A percentile compares a stretch with the other conserved stretches of the same genome.
Evolutionary conservation across 1,140 invertebrate species (phyloP).

Genomic region (Brachionus rotundiformis): DNA sequence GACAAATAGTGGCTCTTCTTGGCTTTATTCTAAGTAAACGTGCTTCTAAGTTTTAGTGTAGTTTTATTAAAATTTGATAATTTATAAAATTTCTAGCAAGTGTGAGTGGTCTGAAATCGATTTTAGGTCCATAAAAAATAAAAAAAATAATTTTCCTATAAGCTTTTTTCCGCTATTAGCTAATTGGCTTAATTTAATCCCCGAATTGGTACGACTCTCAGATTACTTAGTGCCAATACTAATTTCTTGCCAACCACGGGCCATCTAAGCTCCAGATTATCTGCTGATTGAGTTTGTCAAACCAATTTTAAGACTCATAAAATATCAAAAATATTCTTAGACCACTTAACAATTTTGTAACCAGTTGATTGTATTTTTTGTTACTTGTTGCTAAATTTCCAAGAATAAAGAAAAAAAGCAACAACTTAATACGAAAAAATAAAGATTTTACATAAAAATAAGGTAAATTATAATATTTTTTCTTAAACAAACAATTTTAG

Average conservation of each 20-base stretch:
- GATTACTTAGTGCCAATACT: not conserved
- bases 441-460: not conserved
- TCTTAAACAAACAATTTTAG: constrained; percentile 3
- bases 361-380: not conserved
- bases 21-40: not conserved
- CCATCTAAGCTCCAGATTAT: not conserved
- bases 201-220: not conserved
- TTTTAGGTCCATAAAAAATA: not conserved
- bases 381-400: not conserved
- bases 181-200: not conserved
- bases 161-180: not conserved
- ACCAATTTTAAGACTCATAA: too few relatives aligned
- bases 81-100: not conserved
- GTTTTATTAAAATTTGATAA: not conserved
- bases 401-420: too few relatives aligned
- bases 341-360: not conserved
- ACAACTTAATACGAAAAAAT: not conserved
- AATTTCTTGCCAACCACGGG: not conserved
- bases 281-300: not conserved
- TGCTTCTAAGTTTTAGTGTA: not conserved
- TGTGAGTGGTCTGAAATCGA: not conserved
- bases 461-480: constrained; percentile 1
- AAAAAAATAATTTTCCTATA: not conserved
- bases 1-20: not conserved
- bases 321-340: not conserved